Evolutionary conservation across 2,797 vertebrate genomes (phyloP).

Genomic region (Triplophysa bombifrons): DNA sequence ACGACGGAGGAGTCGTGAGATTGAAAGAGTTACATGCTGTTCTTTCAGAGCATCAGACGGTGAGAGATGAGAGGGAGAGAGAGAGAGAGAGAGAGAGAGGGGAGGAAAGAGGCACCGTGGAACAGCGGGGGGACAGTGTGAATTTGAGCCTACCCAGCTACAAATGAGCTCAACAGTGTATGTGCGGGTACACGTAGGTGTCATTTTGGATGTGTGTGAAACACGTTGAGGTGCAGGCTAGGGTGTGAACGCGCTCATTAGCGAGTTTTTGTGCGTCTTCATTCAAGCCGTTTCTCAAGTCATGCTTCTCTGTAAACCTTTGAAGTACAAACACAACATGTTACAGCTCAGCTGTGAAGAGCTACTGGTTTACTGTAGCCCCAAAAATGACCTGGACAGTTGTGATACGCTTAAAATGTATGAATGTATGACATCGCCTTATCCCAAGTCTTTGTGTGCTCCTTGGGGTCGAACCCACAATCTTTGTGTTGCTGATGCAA

Average conservation of each 20-base stretch:
- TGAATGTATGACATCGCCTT: no score
- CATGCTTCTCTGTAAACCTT: background rate
- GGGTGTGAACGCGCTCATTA: slow-evolving; percentile 53
- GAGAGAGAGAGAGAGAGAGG: slow-evolving; percentile 41
- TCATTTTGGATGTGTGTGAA: slow-evolving; percentile 46
- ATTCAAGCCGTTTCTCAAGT: slow-evolving; percentile 9
- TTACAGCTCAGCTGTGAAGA: background rate
- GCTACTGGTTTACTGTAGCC: no score
- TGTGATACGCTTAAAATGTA: no score
- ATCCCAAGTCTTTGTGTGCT: no score
- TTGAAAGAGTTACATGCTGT: slow-evolving; percentile 33
- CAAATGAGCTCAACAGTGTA: slow-evolving; percentile 21
- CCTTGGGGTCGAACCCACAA: no score
- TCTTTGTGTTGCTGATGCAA: no score
- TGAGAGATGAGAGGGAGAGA: slow-evolving; percentile 27
- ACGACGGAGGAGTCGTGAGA: slow-evolving; percentile 42
- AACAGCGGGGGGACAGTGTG: slow-evolving; percentile 34
- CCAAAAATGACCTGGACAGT: no score
- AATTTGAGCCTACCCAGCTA: slow-evolving; percentile 34
- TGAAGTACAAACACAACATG: background rate
- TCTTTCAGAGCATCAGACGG: slow-evolving; percentile 21
- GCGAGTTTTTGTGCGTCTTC: slow-evolving; percentile 43
- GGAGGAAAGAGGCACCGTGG: slow-evolving; percentile 24
- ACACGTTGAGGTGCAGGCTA: slow-evolving; percentile 15
- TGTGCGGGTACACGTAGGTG: slow-evolving; percentile 15